Percentiles rank a stretch among this genome's conserved stretches.
These are phyloP conservation scores for Onychomys leucogaster DNA, from an alignment of 2,797 vertebrate genomes.

Conservation along the genomic window DNA sequence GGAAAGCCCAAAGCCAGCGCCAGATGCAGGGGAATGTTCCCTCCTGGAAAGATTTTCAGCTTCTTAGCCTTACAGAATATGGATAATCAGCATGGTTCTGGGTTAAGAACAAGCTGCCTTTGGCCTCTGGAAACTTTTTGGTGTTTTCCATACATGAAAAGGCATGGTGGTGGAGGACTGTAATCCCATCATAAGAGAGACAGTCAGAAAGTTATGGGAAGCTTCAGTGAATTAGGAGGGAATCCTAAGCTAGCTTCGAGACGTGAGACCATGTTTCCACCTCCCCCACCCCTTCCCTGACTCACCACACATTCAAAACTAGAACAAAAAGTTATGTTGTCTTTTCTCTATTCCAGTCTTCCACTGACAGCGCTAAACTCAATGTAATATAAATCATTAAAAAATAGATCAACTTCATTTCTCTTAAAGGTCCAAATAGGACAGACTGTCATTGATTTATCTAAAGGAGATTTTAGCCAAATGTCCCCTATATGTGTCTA, in stretches of 20 bases:
- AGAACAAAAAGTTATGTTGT: not conserved
- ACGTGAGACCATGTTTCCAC: not conserved
- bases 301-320: not conserved
- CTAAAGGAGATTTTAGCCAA: slow-evolving; percentile 9
- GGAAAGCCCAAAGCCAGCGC: not conserved
- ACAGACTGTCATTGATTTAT: not conserved
- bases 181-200: not conserved
- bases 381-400: not conserved
- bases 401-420: not conserved
- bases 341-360: slow-evolving; percentile 42
- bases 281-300: not conserved
- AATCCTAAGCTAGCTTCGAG: not conserved
- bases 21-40: no score
- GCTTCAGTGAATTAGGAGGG: not conserved
- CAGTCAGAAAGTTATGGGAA: not conserved
- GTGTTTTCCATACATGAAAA: not conserved
- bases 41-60: not conserved
- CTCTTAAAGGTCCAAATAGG: slow-evolving; percentile 26
- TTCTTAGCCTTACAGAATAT: not conserved
- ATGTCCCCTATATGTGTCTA: not conserved
- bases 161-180: no score
- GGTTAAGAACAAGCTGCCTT: not conserved
- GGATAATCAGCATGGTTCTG: not conserved
- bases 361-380: not conserved
- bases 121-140: not conserved